Percentiles rank a stretch among this genome's conserved stretches.
phyloP scores from a whole-genome alignment of 2,888 invertebrate genomes.

The Conistra vaccinii region DNA sequence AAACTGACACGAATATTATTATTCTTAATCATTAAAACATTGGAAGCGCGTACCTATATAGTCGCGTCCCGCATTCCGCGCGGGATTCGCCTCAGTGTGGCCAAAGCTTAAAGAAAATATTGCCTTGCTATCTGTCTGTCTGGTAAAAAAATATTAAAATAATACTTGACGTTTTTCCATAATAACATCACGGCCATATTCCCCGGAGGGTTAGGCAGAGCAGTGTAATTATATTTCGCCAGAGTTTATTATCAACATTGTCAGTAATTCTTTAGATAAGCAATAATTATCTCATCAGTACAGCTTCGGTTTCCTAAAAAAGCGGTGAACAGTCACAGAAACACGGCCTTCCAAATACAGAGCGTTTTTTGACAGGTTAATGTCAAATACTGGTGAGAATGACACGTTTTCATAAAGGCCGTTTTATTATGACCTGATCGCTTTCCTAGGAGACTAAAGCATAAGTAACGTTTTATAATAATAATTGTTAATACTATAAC shows the following conservation, averaged over 20 bases:
- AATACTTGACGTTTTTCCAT: background rate
- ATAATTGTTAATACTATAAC: conserved; percentile 17
- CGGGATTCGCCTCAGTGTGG: background rate
- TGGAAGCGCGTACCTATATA: too few species aligned
- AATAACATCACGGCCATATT: background rate
- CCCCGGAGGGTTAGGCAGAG: background rate
- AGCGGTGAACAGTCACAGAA: background rate
- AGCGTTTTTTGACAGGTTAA: background rate
- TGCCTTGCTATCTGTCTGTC: background rate
- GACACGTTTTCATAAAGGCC: background rate
- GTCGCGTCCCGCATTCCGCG: background rate
- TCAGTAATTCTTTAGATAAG: background rate
- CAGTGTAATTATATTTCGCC: background rate
- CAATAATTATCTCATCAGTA: background rate
- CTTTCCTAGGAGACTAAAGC: background rate
- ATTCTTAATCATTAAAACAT: background rate
- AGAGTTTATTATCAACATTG: background rate
- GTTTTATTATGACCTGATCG: background rate
- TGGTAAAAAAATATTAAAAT: background rate
- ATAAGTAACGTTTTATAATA: background rate
- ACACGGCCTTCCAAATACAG: background rate
- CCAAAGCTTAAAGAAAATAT: background rate
- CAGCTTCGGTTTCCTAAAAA: background rate
- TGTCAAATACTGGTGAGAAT: background rate
- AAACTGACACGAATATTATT: background rate